These are phyloP conservation scores for Coregonus suidteri DNA, from an alignment of 2,797 vertebrate genomes.

Conservation along the genomic window DNA sequence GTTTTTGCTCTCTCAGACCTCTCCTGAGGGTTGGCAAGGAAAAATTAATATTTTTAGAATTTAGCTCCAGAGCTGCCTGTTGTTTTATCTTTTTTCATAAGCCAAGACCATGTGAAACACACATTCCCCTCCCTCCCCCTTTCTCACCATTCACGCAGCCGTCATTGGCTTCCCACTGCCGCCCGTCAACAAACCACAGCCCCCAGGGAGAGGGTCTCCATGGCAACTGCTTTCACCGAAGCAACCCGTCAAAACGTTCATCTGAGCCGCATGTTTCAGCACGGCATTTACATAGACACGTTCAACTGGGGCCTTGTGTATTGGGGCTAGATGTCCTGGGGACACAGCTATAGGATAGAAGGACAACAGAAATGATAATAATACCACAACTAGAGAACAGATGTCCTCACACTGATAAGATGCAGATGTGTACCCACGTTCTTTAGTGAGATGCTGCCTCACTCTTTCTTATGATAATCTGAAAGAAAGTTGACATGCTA, in stretches of 20 bases:
- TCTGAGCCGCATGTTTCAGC: slow-evolving; percentile 51
- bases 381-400: neutral
- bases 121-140: slow-evolving; percentile 46
- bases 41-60: slow-evolving; percentile 81
- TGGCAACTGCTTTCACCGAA: slow-evolving; percentile 76
- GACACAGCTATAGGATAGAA: slow-evolving; percentile 21
- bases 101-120: slow-evolving; percentile 76
- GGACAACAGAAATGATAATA: slow-evolving; percentile 4
- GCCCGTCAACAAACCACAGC: slow-evolving; percentile 68
- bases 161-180: slow-evolving; percentile 73
- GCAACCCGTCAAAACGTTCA: slow-evolving; percentile 71
- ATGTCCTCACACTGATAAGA: slow-evolving; percentile 11
- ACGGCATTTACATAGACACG: slow-evolving; percentile 43
- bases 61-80: slow-evolving; percentile 65
- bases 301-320: slow-evolving; percentile 21
- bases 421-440: slow-evolving; percentile 9
- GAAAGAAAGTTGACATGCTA: slow-evolving; percentile 57
- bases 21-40: slow-evolving; percentile 73
- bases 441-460: slow-evolving; percentile 13
- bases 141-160: slow-evolving; percentile 67
- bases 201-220: slow-evolving; percentile 74
- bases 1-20: slow-evolving; percentile 57
- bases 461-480: slow-evolving; percentile 35
- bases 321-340: slow-evolving; percentile 7
- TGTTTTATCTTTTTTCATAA: slow-evolving; percentile 64